phyloP scores from a whole-genome alignment of 2,888 invertebrate genomes.

The Eupithecia exiguata region DNA sequence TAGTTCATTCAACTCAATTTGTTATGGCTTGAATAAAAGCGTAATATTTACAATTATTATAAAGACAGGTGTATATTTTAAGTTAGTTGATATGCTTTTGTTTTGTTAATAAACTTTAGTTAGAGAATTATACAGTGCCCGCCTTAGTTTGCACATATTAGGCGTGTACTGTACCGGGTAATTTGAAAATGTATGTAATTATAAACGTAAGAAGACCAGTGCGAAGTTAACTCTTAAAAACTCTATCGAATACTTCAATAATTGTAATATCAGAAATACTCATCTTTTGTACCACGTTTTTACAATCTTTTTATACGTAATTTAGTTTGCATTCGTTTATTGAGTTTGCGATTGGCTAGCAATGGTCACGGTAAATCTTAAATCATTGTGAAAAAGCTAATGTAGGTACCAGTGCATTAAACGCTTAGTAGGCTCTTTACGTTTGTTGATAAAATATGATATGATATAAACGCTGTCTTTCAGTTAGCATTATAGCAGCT shows the following conservation, averaged over 20 bases:
- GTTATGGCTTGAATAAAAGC: constrained; percentile 22
- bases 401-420: neutral
- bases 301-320: constrained; percentile 32
- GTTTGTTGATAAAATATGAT: neutral
- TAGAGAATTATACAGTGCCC: constrained; percentile 21
- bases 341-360: neutral
- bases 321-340: neutral
- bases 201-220: constrained; percentile 25
- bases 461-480: neutral
- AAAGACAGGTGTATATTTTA: constrained; percentile 59
- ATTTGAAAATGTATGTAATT: constrained; percentile 19
- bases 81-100: constrained; percentile 59
- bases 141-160: neutral
- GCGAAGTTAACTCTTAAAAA: constrained; percentile 15
- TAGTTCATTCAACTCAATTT: neutral
- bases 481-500: neutral
- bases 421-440: neutral
- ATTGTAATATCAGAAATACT: constrained; percentile 34
- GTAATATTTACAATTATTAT: constrained; percentile 44
- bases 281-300: constrained; percentile 36
- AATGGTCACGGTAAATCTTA: neutral
- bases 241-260: constrained; percentile 19
- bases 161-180: constrained; percentile 17
- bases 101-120: constrained; percentile 46
- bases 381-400: neutral